Base-by-base conservation (phyloP, 1,140 invertebrate species). In the Drosophila oshimai region DNA sequence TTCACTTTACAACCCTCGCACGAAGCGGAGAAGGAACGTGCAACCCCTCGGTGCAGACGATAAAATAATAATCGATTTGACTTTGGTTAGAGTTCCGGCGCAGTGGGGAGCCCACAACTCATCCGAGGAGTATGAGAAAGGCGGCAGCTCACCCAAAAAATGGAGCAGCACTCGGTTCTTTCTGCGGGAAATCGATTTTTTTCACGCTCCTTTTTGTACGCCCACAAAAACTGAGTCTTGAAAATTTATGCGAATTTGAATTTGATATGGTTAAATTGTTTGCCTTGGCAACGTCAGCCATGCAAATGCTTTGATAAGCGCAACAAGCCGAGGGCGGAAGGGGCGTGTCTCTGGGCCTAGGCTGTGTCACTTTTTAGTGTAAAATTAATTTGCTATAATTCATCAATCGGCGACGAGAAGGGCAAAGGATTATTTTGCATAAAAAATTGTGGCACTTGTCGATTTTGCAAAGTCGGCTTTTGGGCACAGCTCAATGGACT, bases 311-410 rank as follows among this genome's bases (percentile, higher is more conserved):
- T 58, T 77, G 78, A 81, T 81, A 81, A 81, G 71, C 57, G 39
- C 34, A 49, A 7, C 42, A 41, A 5, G 2, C 6, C 2, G 6
- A n/a, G 4, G 7, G 20, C 26, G 49, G 31, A 12, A 5, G 6
- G 33, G 69, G 50, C 53, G 42, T 71, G 58, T 57, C 67, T 49
- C 49, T 61, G 61, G 42, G 28, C 62, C 62, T 62, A 74, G 57
- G 71, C 41, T 62, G 47, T 83, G 69, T 74, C 78, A 70, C 78
- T 60, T 74, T 83, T 81, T 74, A 69, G 78, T 83, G 78, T 64
- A 83, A 83, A 83, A 83, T 83, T 83, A 83, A 83, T 83, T 83
- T 77, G 74, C 79, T 83, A 83, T 83, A 83, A 83, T 83, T 83
- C 78, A 83, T 83, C 78, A 83, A 83, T 83, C 53, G 47, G 50